Evolutionary conservation across 2,888 invertebrate species (phyloP).

Genomic region (Philopedon plagiatum): DNA sequence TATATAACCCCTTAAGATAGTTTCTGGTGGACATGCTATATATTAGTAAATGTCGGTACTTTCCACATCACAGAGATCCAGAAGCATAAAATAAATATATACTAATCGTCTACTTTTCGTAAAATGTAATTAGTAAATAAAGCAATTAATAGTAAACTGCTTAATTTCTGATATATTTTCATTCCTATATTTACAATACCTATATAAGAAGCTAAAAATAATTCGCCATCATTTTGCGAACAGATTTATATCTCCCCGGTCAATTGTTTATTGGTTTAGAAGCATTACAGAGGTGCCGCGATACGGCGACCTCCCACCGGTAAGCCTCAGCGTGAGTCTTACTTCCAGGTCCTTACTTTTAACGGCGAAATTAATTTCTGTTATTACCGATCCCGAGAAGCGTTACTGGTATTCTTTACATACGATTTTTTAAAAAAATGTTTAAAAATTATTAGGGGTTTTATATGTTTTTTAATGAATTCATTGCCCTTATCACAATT

Average conservation of each 20-base stretch:
- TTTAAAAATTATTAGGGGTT: no score
- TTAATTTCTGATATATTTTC: background rate
- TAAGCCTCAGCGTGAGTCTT: conserved; percentile 33
- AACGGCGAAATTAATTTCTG: conserved; percentile 50
- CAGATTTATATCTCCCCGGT: conserved; percentile 61
- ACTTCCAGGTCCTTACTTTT: conserved; percentile 50
- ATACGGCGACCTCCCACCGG: conserved; percentile 57
- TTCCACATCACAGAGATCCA: no score
- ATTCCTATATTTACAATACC: background rate
- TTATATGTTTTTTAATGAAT: no score
- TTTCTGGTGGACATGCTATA: no score
- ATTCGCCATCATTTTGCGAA: conserved; percentile 47
- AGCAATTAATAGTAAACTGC: background rate
- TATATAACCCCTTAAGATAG: no score
- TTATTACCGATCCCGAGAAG: conserved; percentile 49
- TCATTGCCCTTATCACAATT: no score
- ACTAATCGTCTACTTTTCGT: no score
- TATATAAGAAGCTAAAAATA: conserved; percentile 40
- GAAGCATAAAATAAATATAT: no score
- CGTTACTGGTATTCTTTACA: conserved; percentile 26
- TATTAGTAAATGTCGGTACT: no score
- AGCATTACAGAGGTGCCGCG: conserved; percentile 62
- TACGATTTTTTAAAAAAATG: no score
- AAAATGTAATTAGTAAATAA: no score
- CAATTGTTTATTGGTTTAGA: conserved; percentile 65